Evolutionary conservation across 2,797 vertebrate species (phyloP).

Genomic region (Chiloscyllium punctatum): DNA sequence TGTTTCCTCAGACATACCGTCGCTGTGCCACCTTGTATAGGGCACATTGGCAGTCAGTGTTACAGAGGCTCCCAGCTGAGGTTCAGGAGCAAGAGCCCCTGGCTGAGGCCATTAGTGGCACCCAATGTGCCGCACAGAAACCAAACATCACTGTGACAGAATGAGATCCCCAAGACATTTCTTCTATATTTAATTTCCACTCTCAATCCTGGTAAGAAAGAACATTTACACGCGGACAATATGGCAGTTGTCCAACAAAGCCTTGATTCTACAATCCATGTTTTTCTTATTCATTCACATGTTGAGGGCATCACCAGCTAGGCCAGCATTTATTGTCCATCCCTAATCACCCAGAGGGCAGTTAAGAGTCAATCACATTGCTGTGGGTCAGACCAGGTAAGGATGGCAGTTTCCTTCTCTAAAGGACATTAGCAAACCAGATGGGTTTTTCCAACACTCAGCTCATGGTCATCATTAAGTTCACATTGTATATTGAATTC

Average conservation of each 20-base stretch:
- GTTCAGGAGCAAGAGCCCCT: background rate
- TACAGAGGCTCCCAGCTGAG: background rate
- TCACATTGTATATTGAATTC: too few relatives aligned
- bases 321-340: background rate
- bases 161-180: background rate
- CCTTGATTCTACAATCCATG: background rate
- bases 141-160: background rate
- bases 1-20: background rate
- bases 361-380: too few relatives aligned
- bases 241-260: background rate
- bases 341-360: background rate
- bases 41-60: background rate
- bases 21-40: background rate
- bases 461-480: too few relatives aligned
- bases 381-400: too few relatives aligned
- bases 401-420: too few relatives aligned
- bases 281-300: too few relatives aligned
- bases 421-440: too few relatives aligned
- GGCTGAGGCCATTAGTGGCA: background rate
- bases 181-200: background rate
- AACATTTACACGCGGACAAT: background rate
- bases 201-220: background rate
- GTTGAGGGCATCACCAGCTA: too few relatives aligned
- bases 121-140: background rate
- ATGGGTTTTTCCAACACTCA: too few relatives aligned